phyloP scores from a whole-genome alignment of 2,888 invertebrate genomes.

The Phaonia tiefii region DNA sequence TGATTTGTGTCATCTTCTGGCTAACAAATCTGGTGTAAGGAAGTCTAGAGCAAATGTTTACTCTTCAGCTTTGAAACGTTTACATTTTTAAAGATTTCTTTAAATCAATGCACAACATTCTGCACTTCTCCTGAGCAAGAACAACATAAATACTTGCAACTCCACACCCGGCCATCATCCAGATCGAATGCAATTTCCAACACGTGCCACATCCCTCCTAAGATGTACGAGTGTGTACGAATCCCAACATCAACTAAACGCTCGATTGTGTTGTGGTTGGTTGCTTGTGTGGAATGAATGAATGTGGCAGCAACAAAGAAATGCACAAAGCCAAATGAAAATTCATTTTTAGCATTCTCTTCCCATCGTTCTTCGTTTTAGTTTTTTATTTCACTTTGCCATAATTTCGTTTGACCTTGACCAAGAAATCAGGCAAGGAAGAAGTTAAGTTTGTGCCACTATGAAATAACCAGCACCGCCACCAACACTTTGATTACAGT shows the following conservation, averaged over 20 bases:
- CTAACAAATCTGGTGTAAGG: no score
- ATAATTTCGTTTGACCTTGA: slow-evolving; percentile 64
- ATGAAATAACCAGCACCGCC: slow-evolving; percentile 23
- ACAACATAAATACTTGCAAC: not conserved
- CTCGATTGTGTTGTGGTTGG: slow-evolving; percentile 22
- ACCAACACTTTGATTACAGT: slow-evolving; percentile 20
- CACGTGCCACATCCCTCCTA: slow-evolving; percentile 26
- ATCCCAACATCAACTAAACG: slow-evolving; percentile 10
- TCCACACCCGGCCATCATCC: not conserved
- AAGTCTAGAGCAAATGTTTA: no score
- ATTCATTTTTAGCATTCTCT: slow-evolving; percentile 19
- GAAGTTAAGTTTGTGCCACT: slow-evolving; percentile 34
- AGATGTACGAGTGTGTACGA: slow-evolving; percentile 11
- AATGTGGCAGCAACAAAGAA: not conserved
- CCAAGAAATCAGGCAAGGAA: slow-evolving; percentile 64
- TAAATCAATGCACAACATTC: no score
- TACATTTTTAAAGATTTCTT: not conserved
- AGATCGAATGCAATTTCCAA: slow-evolving; percentile 9
- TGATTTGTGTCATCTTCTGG: no score
- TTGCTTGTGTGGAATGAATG: slow-evolving; percentile 2
- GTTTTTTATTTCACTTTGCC: slow-evolving; percentile 18
- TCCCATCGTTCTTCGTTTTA: not conserved
- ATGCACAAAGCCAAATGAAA: slow-evolving; percentile 23
- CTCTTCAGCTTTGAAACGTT: no score
- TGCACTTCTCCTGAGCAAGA: no score